These are phyloP conservation scores for Andrena haemorrhoa DNA, from an alignment of 2,888 invertebrate genomes.

Conservation along the genomic window DNA sequence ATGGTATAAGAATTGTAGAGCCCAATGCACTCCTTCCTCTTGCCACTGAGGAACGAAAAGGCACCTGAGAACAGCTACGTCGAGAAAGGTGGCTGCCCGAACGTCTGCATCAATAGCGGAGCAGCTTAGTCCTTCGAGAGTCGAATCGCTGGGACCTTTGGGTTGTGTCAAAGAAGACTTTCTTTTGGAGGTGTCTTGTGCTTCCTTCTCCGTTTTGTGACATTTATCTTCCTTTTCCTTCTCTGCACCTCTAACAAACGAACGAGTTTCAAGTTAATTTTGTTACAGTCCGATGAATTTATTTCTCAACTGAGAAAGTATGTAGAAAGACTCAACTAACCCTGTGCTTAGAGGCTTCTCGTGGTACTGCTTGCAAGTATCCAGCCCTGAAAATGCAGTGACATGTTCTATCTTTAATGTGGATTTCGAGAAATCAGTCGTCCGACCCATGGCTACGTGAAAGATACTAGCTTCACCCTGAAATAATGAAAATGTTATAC, in stretches of 20 bases:
- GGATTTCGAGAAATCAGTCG: constrained; percentile 84
- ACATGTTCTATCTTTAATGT: constrained; percentile 86
- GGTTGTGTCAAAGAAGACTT: constrained; percentile 49
- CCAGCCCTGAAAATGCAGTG: constrained; percentile 84
- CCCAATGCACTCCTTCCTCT: constrained; percentile 99
- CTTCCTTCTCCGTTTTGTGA: constrained; percentile 68
- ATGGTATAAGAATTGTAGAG: constrained; percentile 95
- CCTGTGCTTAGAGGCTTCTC: constrained; percentile 64
- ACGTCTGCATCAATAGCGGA: constrained; percentile 85
- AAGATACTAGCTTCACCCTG: constrained; percentile 93
- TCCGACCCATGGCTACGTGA: constrained; percentile 87
- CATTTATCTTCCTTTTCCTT: constrained; percentile 66
- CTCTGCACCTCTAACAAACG: constrained; percentile 40
- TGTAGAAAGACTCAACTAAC: constrained; percentile 55
- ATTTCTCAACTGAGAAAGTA: background rate
- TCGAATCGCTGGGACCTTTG: constrained; percentile 62
- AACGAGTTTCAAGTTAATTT: background rate
- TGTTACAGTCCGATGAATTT: background rate
- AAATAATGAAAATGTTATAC: constrained; percentile 24
- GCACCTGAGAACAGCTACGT: constrained; percentile 97
- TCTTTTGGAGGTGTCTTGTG: constrained; percentile 57
- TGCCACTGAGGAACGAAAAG: constrained; percentile 99
- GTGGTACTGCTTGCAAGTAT: constrained; percentile 74
- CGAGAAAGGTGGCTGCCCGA: constrained; percentile 96
- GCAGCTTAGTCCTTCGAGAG: constrained; percentile 61